Conservation (phyloP, 2,113 vertebrate genomes). For the Laticauda colubrina region DNA sequence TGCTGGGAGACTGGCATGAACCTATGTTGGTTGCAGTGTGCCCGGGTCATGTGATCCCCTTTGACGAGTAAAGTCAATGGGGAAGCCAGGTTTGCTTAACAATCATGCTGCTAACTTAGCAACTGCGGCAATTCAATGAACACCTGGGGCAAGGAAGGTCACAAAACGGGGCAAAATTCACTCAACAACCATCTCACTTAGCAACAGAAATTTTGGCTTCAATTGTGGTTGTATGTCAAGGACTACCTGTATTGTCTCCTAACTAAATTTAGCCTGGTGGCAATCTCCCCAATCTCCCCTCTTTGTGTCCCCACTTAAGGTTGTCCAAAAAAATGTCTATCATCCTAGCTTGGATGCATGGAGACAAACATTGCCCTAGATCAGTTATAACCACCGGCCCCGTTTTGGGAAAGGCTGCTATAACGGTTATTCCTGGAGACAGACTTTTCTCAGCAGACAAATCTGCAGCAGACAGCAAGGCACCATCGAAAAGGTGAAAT, state of each 20-base stretch:
- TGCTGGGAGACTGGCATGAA: too few relatives aligned
- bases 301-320: not conserved
- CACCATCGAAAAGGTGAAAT: not conserved
- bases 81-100: too few relatives aligned
- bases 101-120: too few relatives aligned
- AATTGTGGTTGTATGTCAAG: too few relatives aligned
- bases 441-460: not conserved
- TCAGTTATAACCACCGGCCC: not conserved
- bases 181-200: too few relatives aligned
- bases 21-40: too few relatives aligned
- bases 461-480: not conserved
- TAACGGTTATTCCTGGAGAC: not conserved
- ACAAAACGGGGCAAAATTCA: too few relatives aligned
- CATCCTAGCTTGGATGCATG: not conserved
- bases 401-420: not conserved
- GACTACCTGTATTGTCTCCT: not conserved
- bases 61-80: too few relatives aligned
- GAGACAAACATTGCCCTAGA: not conserved
- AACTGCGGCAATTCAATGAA: too few relatives aligned
- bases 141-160: too few relatives aligned
- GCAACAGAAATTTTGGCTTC: too few relatives aligned
- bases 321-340: not conserved
- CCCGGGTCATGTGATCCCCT: too few relatives aligned
- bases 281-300: not conserved
- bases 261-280: not conserved